Evolutionary conservation across 1,140 invertebrate species (phyloP).

Genomic region (Drosophila pandora): DNA sequence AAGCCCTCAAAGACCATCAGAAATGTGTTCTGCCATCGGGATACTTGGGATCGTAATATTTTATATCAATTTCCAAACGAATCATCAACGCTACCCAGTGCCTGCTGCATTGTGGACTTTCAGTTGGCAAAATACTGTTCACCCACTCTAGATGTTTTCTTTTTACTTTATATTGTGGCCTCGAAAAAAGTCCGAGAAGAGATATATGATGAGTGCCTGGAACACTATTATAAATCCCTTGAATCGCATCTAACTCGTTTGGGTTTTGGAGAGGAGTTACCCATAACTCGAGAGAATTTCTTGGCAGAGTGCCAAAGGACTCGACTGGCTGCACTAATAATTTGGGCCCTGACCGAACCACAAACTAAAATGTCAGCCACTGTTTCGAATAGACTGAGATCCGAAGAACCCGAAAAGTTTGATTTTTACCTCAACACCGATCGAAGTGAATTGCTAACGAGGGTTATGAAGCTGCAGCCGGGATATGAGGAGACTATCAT

Average conservation of each 20-base stretch:
- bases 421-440: slow-evolving; percentile 71
- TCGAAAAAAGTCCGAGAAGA: slow-evolving; percentile 5
- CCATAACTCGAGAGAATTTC: slow-evolving; percentile 41
- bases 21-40: slow-evolving; percentile 86
- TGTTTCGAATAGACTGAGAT: slow-evolving; percentile 50
- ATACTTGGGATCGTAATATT: slow-evolving; percentile 87
- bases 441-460: slow-evolving; percentile 58
- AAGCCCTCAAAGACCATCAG: slow-evolving; percentile 48
- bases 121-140: slow-evolving; percentile 85
- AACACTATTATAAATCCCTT: slow-evolving; percentile 48
- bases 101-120: slow-evolving; percentile 87
- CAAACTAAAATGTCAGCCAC: slow-evolving; percentile 55
- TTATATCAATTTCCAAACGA: slow-evolving; percentile 85
- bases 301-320: slow-evolving; percentile 43
- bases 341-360: slow-evolving; percentile 64
- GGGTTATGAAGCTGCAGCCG: slow-evolving; percentile 64
- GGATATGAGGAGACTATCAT: slow-evolving; percentile 64
- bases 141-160: slow-evolving; percentile 85
- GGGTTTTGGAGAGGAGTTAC: background rate
- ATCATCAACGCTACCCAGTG: slow-evolving; percentile 52
- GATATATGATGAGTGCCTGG: slow-evolving; percentile 43
- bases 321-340: slow-evolving; percentile 42
- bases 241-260: slow-evolving; percentile 31
- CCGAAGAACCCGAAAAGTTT: slow-evolving; percentile 62
- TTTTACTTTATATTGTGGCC: slow-evolving; percentile 63